Evolutionary conservation across 2,888 invertebrate genomes (phyloP), one percentile per base, ranked within the genome.

Genomic region (Agrotis segetum): DNA sequence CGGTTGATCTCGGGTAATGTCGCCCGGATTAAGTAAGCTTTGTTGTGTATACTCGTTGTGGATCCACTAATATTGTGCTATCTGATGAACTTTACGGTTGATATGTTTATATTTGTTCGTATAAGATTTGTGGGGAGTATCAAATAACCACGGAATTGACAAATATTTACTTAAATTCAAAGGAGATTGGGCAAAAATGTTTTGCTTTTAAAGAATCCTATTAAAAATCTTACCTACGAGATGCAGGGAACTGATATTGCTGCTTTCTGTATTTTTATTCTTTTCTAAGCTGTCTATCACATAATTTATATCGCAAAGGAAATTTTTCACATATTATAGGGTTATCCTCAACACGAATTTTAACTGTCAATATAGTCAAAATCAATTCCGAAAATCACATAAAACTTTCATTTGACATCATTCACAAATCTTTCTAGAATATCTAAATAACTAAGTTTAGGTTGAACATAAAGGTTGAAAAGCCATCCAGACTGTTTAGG

Each of bases 401-500:
- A 55, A 74, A 75, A 71, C 63, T 56, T 77, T 58, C 58, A 63
- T 61, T 65, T 73, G 65, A 71, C 66, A 61, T 40, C 60, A 29
- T 74, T 73, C 70, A 19, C 72, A 74, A 79, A 79, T 79, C 63
- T 72, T 67, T 21, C n/a, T 46, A 34, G 49, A 60, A 72, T 82
- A 68, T 66, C 49, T 29, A 69, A 40, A 21, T 40, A 64, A 24
- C 59, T 34, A 66, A 59, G 72, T 65, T 74, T 69, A 65, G 50
- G 60, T 46, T 24, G 52, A 52, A 71, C 65, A 67, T 74, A 80
- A 86, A 85, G 83, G 86, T 82, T 82, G 83, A 71, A 75, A 85
- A 82, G 83, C 76, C 79, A 76, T 81, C 64, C 68, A 73, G 85
- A 83, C 81, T 74, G 79, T 83, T 85, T 86, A 87, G 77, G 72